Evolutionary conservation across 2,888 invertebrate species (phyloP), one percentile per base, ranked within the genome.

Genomic region (Synanthedon formicaeformis): DNA sequence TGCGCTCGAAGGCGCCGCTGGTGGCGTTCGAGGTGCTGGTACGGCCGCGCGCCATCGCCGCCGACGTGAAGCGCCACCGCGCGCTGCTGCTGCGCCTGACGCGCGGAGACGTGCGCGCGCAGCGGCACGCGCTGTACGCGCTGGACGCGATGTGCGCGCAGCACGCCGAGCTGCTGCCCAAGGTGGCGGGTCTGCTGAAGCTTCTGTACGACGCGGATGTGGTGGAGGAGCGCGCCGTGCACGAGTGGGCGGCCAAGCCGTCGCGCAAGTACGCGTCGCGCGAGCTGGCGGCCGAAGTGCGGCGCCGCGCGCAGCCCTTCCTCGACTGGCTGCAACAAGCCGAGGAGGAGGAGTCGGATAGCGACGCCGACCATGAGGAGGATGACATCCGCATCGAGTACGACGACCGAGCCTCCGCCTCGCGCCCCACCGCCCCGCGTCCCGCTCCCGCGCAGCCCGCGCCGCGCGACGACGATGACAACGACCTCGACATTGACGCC

Each of bases 291-390:
- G 93, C 94, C 57, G 97, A 98, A 76, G 97, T 99, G 73, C 94
- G 96, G 64, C 92, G 93, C 59, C 94, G 95, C 72, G 98, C 97
- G 52, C 92, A 93, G 70, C 97, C 97, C 55, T 97, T 99, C 85
- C 91, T 99, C 57, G 96, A 94, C 70, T 99, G 99, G 99, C 90
- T 99, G 65, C 92, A 95, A 78, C 97, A 99, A 76, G 99, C 99
- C 56, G 98, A 98, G 73, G 98, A 98, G 78, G 96, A 96, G 74
- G 94, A 94, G 59, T 93, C 93, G 23, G 93, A 92, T n/a, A 91
- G 91, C 10, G 5, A n/a, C 13, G 53, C 34, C 6, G 53, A 54
- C 51, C 54, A 49, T 52, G 55, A 58, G 55, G 61, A 61, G 52
- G 55, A 61, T 14, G 61, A 61, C 56, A 59, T 62, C 8, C 45